These are phyloP conservation scores for Sphaerophoria rueppellii DNA, from an alignment of 2,888 invertebrate species.

Conservation along the genomic window DNA sequence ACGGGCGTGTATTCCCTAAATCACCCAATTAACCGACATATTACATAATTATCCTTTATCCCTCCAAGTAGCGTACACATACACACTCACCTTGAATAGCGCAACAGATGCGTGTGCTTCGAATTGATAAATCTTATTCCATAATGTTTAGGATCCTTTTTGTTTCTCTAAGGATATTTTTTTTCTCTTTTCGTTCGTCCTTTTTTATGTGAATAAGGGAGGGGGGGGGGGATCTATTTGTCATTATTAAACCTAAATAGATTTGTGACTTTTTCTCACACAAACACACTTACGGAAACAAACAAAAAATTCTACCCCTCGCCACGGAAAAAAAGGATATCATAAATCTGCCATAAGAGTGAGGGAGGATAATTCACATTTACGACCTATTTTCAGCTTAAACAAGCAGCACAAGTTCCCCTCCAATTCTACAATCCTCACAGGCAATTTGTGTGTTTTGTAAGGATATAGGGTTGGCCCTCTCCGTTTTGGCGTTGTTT, in stretches of 20 bases:
- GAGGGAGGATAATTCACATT: constrained; percentile 31
- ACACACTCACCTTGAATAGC: not conserved
- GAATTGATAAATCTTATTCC: constrained; percentile 43
- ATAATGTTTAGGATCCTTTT: not conserved
- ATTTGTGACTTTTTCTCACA: constrained; percentile 31
- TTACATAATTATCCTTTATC: constrained; percentile 41
- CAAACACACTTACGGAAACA: not conserved
- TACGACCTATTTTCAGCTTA: constrained; percentile 45
- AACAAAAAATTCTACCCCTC: constrained; percentile 5
- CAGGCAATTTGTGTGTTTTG: not conserved
- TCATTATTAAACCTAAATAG: constrained; percentile 60
- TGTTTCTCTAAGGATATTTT: not conserved
- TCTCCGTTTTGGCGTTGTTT: not conserved
- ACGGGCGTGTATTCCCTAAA: constrained; percentile 16
- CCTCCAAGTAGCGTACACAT: not conserved
- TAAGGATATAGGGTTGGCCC: not conserved
- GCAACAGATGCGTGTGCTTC: constrained; percentile 41
- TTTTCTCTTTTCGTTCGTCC: not conserved
- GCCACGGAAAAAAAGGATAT: constrained; percentile 17
- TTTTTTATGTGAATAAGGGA: not conserved
- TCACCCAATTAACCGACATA: constrained; percentile 37
- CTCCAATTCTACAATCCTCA: not conserved
- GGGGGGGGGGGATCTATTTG: constrained; percentile 38
- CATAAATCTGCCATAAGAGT: constrained; percentile 53
- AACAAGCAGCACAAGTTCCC: constrained; percentile 35